Conservation (phyloP, 2,113 vertebrate species). For the Jaculus jaculus region DNA sequence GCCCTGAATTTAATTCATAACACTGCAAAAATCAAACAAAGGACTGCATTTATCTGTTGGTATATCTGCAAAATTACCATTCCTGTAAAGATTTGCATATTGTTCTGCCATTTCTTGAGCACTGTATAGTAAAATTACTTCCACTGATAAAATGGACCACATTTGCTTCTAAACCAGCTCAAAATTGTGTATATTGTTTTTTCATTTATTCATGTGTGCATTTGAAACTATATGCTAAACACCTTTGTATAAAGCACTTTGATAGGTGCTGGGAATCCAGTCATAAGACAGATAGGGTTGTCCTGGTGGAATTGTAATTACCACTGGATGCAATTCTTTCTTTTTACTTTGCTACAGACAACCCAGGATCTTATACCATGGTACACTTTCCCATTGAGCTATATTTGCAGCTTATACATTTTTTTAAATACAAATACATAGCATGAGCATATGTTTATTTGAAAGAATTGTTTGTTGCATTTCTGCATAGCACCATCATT, state of each 20-base stretch:
- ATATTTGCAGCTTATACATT: neutral
- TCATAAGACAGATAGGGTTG: too few species aligned
- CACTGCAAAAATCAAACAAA: too few species aligned
- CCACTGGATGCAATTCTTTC: too few species aligned
- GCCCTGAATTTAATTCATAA: too few species aligned
- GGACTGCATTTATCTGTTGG: too few species aligned
- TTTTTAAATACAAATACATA: neutral
- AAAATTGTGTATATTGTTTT: neutral
- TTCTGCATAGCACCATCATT: neutral
- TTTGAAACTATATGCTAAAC: neutral
- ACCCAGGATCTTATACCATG: neutral
- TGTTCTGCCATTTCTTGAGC: slow-evolving; percentile 17
- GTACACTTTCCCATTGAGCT: neutral
- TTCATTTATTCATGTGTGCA: neutral
- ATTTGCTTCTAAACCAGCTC: neutral
- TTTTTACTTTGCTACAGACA: too few species aligned
- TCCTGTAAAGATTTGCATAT: slow-evolving; percentile 19
- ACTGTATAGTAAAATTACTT: neutral
- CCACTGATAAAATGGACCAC: neutral
- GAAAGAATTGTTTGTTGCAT: too few species aligned
- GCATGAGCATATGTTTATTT: neutral
- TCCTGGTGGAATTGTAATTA: too few species aligned
- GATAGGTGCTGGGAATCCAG: too few species aligned
- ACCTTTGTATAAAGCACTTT: neutral
- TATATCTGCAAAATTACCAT: neutral